A percentile compares a stretch with the other conserved stretches of the same genome.
These are phyloP conservation scores for Exaiptasia diaphana DNA, from an alignment of 64 coral and sea anemone genomes.

Conservation along the genomic window DNA sequence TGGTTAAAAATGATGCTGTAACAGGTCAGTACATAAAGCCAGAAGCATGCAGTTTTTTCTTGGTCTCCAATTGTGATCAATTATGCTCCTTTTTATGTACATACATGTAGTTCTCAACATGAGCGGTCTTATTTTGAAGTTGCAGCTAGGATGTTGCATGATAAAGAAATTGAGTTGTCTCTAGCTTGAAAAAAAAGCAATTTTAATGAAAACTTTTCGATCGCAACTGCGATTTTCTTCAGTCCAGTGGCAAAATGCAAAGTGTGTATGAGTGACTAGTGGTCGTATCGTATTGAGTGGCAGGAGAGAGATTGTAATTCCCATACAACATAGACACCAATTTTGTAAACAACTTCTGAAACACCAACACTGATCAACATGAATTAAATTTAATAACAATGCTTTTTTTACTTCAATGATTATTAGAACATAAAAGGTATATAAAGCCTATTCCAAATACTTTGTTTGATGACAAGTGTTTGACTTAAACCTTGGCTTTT, in stretches of 20 bases:
- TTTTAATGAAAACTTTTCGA: not conserved
- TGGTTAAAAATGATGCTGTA: conserved; percentile 60
- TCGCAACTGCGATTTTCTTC: too few relatives aligned
- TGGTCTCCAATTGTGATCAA: not conserved
- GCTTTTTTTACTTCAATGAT: not conserved
- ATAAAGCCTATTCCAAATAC: not conserved
- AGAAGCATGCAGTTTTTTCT: too few relatives aligned
- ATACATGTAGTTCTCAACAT: not conserved
- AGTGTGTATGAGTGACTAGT: too few relatives aligned
- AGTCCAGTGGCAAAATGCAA: too few relatives aligned
- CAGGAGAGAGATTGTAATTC: too few relatives aligned
- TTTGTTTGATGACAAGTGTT: not conserved
- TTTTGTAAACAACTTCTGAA: too few relatives aligned
- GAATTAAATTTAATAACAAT: too few relatives aligned
- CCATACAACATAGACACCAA: too few relatives aligned
- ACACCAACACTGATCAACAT: too few relatives aligned
- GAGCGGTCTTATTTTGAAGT: not conserved
- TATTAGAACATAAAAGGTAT: not conserved
- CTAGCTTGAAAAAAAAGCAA: not conserved
- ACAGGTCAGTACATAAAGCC: conserved; percentile 58
- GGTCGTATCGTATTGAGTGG: too few relatives aligned
- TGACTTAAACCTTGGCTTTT: too few relatives aligned
- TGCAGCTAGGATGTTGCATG: not conserved
- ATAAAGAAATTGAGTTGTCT: not conserved
- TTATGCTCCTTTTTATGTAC: not conserved